phyloP scores from a whole-genome alignment of 37 sponge, comb jelly and placozoan species.

The Chondrilla cf. caribensis region DNA sequence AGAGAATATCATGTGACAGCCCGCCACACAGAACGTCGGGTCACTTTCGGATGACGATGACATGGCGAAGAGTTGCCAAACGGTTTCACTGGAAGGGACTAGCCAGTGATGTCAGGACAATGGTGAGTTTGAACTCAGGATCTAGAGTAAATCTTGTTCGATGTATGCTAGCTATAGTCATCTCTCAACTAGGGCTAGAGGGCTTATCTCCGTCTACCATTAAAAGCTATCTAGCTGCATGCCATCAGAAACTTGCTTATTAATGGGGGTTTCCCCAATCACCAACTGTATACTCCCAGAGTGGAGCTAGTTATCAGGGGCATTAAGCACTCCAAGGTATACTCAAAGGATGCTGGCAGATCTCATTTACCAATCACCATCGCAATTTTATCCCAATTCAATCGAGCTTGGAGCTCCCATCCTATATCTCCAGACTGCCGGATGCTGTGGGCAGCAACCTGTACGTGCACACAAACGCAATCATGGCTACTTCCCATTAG shows the following conservation, averaged over 20 bases:
- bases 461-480: too few species aligned
- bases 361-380: slow-evolving; percentile 5
- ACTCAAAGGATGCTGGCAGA: neutral
- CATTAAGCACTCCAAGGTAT: neutral
- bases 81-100: too few species aligned
- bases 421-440: neutral
- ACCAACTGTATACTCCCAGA: neutral
- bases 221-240: neutral
- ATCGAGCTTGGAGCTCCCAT: neutral
- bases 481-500: too few species aligned
- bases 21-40: too few species aligned
- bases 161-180: too few species aligned
- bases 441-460: slow-evolving; percentile 31
- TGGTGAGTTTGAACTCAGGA: too few species aligned
- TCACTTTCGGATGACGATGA: too few species aligned
- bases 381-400: neutral
- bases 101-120: too few species aligned
- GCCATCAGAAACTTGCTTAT: neutral
- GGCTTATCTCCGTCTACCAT: neutral
- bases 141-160: too few species aligned
- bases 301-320: neutral
- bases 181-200: neutral
- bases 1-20: too few species aligned
- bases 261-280: neutral
- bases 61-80: too few species aligned